These are phyloP conservation scores for Papilio glaucus DNA, from an alignment of 1,140 invertebrate species.

Conservation along the genomic window DNA sequence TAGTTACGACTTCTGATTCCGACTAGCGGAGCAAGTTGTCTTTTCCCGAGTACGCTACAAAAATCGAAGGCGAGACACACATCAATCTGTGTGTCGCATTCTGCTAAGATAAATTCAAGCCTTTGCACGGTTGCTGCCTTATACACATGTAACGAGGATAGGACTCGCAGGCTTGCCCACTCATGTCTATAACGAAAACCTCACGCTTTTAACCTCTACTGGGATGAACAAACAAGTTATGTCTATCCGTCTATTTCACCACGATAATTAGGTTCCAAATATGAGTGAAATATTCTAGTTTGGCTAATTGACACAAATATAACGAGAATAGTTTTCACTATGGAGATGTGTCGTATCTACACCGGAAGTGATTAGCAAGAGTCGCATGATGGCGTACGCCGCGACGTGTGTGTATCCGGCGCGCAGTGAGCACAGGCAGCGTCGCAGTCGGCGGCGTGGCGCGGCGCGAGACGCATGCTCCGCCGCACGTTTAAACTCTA, in stretches of 20 bases:
- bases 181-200: neutral
- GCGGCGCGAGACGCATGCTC: neutral
- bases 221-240: neutral
- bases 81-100: conserved; percentile 1
- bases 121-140: conserved; percentile 8
- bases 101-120: neutral
- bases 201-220: neutral
- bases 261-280: neutral
- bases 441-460: neutral
- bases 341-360: neutral
- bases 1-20: no score
- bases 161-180: neutral
- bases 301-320: neutral
- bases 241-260: neutral
- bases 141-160: neutral
- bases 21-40: no score
- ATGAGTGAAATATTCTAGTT: neutral
- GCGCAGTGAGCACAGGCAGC: neutral
- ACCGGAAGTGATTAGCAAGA: conserved; percentile 4
- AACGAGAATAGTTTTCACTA: no score
- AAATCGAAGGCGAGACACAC: no score
- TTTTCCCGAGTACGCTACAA: neutral
- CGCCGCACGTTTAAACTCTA: neutral
- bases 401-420: neutral
- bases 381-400: neutral